Conservation (phyloP, 2,888 invertebrate genomes). For the Coremacera marginata region DNA sequence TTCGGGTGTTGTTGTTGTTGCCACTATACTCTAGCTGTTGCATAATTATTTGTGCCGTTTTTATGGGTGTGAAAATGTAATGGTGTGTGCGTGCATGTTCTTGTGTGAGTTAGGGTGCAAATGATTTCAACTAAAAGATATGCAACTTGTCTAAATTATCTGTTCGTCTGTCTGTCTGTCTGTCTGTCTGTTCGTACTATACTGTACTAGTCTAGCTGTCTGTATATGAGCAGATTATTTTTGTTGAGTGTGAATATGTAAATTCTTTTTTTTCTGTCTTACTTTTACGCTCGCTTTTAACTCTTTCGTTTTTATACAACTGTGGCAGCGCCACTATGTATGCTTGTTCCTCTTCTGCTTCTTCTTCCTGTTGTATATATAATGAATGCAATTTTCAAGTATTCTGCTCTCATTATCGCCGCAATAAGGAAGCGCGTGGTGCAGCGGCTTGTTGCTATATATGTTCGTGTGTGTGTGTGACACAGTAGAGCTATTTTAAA, state of each 20-base stretch:
- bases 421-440: conserved; percentile 50
- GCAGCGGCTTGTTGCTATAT: neutral
- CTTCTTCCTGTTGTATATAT: conserved; percentile 53
- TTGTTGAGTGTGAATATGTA: conserved; percentile 36
- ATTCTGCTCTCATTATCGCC: conserved; percentile 59
- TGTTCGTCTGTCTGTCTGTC: conserved; percentile 26
- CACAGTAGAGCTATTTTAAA: neutral
- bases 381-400: conserved; percentile 67
- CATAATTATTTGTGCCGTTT: conserved; percentile 29
- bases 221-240: conserved; percentile 32
- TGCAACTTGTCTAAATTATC: conserved; percentile 39
- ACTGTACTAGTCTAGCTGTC: conserved; percentile 26
- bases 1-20: neutral
- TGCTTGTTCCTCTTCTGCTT: conserved; percentile 27
- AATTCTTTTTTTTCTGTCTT: conserved; percentile 26
- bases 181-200: neutral
- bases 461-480: neutral
- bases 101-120: conserved; percentile 7
- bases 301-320: neutral
- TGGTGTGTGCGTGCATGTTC: neutral
- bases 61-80: conserved; percentile 6
- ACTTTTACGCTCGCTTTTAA: conserved; percentile 11
- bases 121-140: conserved; percentile 37
- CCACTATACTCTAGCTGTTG: conserved; percentile 16
- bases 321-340: conserved; percentile 24